A percentile compares a stretch with the other conserved stretches of the same genome.
phyloP scores from a whole-genome alignment of 2,797 vertebrate genomes.

The Lindbergichthys nudifrons region DNA sequence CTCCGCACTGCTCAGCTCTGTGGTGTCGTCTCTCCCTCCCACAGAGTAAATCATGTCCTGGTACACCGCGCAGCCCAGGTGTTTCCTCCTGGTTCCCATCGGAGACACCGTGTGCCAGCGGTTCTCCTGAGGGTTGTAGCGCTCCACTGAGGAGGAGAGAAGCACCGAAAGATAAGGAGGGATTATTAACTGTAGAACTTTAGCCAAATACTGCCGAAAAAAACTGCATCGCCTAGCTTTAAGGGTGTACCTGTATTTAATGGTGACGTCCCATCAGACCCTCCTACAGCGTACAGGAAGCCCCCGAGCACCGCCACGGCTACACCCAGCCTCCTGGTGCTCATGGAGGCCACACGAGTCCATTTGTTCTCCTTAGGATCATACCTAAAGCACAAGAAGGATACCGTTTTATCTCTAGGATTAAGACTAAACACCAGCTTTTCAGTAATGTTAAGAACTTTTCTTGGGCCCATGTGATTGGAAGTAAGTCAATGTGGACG shows the following conservation, averaged over 20 bases:
- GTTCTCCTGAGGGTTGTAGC: slow-evolving; percentile 98
- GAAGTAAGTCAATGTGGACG: too few relatives aligned
- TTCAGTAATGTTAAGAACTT: not conserved
- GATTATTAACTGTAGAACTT: too few relatives aligned
- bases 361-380: slow-evolving; percentile 99
- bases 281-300: slow-evolving; percentile 97
- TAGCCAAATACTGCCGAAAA: too few relatives aligned
- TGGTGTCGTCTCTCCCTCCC: slow-evolving; percentile 96
- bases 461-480: not conserved
- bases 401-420: not conserved
- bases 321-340: slow-evolving; percentile 95
- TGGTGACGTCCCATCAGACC: slow-evolving; percentile 97
- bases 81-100: slow-evolving; percentile 98
- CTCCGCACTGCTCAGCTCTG: slow-evolving; percentile 97
- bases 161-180: not conserved
- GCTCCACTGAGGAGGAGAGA: slow-evolving; percentile 66
- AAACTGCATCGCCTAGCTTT: too few relatives aligned
- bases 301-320: slow-evolving; percentile 97
- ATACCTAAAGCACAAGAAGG: slow-evolving; percentile 83
- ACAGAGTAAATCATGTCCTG: slow-evolving; percentile 99
- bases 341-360: slow-evolving; percentile 99
- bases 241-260: slow-evolving; percentile 90
- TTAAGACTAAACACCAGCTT: not conserved
- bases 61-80: slow-evolving; percentile 97
- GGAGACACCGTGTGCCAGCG: slow-evolving; percentile 99